These are phyloP conservation scores for Ridgeia piscesae DNA, from an alignment of 1,140 invertebrate genomes.

Conservation along the genomic window DNA sequence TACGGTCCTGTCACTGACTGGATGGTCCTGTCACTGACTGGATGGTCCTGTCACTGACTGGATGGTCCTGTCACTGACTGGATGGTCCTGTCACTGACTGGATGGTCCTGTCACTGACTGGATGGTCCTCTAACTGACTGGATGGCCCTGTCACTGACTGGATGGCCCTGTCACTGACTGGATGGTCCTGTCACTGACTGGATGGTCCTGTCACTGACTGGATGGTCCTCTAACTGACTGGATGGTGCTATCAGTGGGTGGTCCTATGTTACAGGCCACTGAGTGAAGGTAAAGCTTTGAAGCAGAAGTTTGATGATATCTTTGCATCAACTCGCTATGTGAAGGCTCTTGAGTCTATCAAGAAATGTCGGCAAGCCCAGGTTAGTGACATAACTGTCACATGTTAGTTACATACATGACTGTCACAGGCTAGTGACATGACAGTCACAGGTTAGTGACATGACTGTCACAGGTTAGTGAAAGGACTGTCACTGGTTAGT, in stretches of 20 bases:
- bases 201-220: too few species aligned
- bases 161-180: too few species aligned
- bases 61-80: too few species aligned
- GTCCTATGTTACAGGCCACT: constrained; percentile 70
- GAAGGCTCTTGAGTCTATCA: constrained; percentile 81
- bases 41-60: too few species aligned
- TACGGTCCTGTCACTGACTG: too few species aligned
- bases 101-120: too few species aligned
- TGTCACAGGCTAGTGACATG: neutral
- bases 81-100: too few species aligned
- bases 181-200: neutral
- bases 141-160: too few species aligned
- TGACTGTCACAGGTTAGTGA: neutral
- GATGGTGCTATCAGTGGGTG: neutral
- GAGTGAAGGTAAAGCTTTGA: constrained; percentile 89
- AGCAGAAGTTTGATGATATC: constrained; percentile 96
- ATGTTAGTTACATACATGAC: neutral
- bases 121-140: too few species aligned
- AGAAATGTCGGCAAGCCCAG: constrained; percentile 63
- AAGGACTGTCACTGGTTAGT: neutral
- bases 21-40: too few species aligned
- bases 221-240: too few species aligned
- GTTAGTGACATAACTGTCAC: constrained; percentile 52
- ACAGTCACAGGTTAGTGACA: neutral
- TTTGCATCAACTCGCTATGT: constrained; percentile 92